A percentile compares a stretch with the other conserved stretches of the same genome.
These are phyloP conservation scores for Parochlus steinenii DNA, from an alignment of 2,888 invertebrate species.

Conservation along the genomic window DNA sequence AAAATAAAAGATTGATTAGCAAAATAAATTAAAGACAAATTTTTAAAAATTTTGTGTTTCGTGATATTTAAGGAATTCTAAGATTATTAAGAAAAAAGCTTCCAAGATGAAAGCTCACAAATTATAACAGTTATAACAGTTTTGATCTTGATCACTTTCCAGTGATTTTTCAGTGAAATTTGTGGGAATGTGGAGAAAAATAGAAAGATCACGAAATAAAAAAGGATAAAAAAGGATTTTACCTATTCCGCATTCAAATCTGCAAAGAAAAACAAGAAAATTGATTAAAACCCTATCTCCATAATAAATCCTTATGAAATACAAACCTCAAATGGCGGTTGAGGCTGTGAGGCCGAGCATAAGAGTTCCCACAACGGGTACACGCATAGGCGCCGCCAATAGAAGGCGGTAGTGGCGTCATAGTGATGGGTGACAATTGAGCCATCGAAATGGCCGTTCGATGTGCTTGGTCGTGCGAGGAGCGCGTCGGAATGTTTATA, in stretches of 20 bases:
- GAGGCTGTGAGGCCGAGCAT: conserved; percentile 36
- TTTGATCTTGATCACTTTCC: too few relatives aligned
- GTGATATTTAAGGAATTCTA: conserved; percentile 22
- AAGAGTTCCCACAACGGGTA: conserved; percentile 38
- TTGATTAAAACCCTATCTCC: too few relatives aligned
- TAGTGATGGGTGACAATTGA: conserved; percentile 8
- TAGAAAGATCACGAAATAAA: too few relatives aligned
- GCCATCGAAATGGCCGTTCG: conserved; percentile 9
- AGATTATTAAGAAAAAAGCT: too few relatives aligned
- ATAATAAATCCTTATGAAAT: conserved; percentile 35
- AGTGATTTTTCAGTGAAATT: too few relatives aligned
- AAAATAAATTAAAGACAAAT: not conserved
- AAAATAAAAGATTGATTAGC: not conserved
- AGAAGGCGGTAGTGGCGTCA: conserved; percentile 11
- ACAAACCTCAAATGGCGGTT: conserved; percentile 42
- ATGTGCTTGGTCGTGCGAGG: conserved; percentile 9
- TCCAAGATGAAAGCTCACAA: too few relatives aligned
- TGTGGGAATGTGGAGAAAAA: too few relatives aligned
- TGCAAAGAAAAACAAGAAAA: conserved; percentile 30
- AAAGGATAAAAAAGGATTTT: too few relatives aligned
- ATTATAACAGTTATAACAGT: too few relatives aligned
- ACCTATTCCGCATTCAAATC: conserved; percentile 32
- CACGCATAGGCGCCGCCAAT: conserved; percentile 32
- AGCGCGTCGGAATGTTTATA: conserved; percentile 11
- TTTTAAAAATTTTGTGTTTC: conserved; percentile 17